Evolutionary conservation across 2,113 vertebrate genomes (phyloP).

Genomic region (Henicopernis longicauda): DNA sequence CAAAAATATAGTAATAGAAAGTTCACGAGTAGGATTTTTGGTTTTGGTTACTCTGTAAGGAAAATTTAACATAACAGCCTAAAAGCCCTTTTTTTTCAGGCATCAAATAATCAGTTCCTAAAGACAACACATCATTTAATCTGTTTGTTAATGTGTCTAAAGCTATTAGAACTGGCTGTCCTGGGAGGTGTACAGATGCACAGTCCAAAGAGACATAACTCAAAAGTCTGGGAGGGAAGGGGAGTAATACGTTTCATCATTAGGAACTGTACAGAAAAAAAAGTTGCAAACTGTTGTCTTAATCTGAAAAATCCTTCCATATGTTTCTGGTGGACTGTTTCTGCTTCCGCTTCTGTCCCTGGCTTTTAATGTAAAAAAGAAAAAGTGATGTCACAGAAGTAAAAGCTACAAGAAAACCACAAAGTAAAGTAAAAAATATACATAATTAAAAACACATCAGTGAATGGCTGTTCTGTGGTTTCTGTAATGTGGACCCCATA

Average conservation of each 20-base stretch:
- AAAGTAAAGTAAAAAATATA: not conserved
- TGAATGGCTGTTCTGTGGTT: not conserved
- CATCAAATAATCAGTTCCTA: not conserved
- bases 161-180: not conserved
- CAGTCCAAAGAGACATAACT: not conserved
- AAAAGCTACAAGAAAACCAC: slow-evolving; percentile 20
- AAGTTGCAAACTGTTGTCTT: not conserved
- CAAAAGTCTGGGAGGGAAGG: not conserved
- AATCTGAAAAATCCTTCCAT: not conserved
- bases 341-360: not conserved
- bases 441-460: slow-evolving; percentile 23
- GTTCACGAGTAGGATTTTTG: not conserved
- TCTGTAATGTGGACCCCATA: not conserved
- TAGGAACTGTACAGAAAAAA: not conserved
- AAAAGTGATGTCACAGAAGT: slow-evolving; percentile 20
- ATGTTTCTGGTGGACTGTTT: not conserved
- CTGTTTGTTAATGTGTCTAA: not conserved
- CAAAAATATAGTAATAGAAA: not conserved
- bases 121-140: not conserved
- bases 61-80: not conserved
- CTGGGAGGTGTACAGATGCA: not conserved
- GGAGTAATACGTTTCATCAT: not conserved
- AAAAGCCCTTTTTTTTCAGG: not conserved
- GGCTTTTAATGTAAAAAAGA: not conserved
- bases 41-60: not conserved